Evolutionary conservation across 2,888 invertebrate genomes (phyloP), one percentile per base, ranked within the genome.

Genomic region (Drosophila sordidula): DNA sequence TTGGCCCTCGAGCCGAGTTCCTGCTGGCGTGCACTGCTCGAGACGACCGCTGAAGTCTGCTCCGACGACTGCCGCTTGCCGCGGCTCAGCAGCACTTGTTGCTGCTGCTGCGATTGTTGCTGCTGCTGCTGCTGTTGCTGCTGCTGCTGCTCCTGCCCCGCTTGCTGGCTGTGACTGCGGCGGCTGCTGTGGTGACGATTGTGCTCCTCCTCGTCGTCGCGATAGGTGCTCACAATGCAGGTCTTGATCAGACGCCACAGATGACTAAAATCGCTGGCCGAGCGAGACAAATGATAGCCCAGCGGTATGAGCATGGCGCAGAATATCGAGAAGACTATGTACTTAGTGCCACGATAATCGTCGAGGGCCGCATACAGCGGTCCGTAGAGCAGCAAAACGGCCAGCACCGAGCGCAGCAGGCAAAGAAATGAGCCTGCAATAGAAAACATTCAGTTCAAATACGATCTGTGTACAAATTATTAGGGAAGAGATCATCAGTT

Each of bases 311-410:
- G 93, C 47, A 98, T 93, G 6, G 97, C 98, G 90, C 97, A 97
- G 92, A 98, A 99, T 80, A 99, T 96, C 0, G 99, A 99, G 91
- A 99, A 99, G 2, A 98, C 93, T 55, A 98, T 95, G 89, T 98
- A 97, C 90, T 98, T 98, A 0, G 98, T 96, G 67, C 96, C 95
- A 91, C 97, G 95, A 41, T 95, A 94, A 91, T 98, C 98, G 54
- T 95, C 95, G 32, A 98, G 93, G 0, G 96, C 97, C 49, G 97
- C 97, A 89, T 96, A 98, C 0, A 97, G 96, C 73, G 98, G 96
- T 0, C 97, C 97, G 84, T 96, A 98, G 3, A 99, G 93, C 29
- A 97, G 93, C 58, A 95, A 94, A 3, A 98, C 95, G 14, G 97
- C 96, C 4, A 97, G 91, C 14, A 96, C 85, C 57, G 98, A 98